phyloP scores from a whole-genome alignment of 2,113 vertebrate species.

The Coptodon rendalli region DNA sequence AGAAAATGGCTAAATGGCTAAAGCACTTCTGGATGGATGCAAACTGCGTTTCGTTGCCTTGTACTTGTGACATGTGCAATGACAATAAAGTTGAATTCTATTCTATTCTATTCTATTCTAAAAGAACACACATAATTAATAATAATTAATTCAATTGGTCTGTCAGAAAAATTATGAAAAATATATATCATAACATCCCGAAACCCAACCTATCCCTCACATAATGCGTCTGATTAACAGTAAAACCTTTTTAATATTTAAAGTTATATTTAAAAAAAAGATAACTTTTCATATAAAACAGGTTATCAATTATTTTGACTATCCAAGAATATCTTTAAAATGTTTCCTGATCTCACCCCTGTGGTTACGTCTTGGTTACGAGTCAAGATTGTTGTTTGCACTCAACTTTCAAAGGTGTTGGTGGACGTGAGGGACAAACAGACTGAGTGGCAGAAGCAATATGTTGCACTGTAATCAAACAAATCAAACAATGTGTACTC shows the following conservation, averaged over 20 bases:
- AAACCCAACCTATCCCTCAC: background rate
- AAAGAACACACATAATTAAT: background rate
- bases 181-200: background rate
- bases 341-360: background rate
- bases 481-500: background rate
- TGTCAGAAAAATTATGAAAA: background rate
- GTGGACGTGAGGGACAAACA: background rate
- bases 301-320: background rate
- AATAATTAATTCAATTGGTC: background rate
- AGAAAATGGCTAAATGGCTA: background rate
- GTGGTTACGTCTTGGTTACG: background rate
- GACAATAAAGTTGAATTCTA: too few relatives aligned
- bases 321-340: background rate
- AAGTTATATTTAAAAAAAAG: background rate
- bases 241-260: background rate
- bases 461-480: background rate
- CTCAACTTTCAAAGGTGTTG: background rate
- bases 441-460: background rate
- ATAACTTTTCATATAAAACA: background rate
- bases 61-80: too few relatives aligned
- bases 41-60: too few relatives aligned
- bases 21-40: too few relatives aligned
- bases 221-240: background rate
- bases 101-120: too few relatives aligned
- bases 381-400: background rate